phyloP scores from a whole-genome alignment of 1,140 invertebrate species.

The Oncopeltus fasciatus region DNA sequence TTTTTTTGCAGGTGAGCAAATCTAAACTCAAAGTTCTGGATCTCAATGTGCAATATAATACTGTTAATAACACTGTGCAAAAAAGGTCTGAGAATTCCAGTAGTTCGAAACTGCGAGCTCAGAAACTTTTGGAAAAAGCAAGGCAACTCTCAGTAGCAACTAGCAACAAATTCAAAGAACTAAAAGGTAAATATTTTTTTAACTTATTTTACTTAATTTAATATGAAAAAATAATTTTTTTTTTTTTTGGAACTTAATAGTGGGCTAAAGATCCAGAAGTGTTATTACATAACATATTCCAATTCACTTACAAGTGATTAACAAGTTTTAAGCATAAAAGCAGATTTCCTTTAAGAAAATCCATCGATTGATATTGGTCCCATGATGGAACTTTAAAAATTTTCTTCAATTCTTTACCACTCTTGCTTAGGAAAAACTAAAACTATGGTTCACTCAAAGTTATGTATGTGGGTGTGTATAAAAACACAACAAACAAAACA shows the following conservation, averaged over 20 bases:
- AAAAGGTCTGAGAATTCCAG: slow-evolving; percentile 45
- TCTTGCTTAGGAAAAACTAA: too few species aligned
- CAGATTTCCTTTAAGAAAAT: neutral
- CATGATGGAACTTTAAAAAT: too few species aligned
- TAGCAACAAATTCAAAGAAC: neutral
- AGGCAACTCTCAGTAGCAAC: slow-evolving; percentile 1
- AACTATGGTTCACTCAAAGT: too few species aligned
- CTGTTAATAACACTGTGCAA: slow-evolving; percentile 41
- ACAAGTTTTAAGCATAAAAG: neutral
- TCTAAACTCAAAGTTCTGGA: slow-evolving; percentile 37
- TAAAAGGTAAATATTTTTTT: neutral
- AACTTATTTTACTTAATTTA: neutral
- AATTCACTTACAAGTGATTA: neutral
- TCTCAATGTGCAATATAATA: slow-evolving; percentile 41
- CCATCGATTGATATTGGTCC: neutral
- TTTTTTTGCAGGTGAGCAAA: slow-evolving; percentile 31
- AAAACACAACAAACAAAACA: too few species aligned
- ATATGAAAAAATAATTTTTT: neutral
- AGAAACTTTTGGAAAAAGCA: slow-evolving; percentile 53
- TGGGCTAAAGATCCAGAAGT: neutral
- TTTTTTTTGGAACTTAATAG: neutral
- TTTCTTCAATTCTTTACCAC: too few species aligned
- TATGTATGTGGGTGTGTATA: too few species aligned
- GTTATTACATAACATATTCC: neutral
- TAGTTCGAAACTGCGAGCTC: slow-evolving; percentile 52